A percentile compares a stretch with the other conserved stretches of the same genome.
Evolutionary conservation across 2,888 invertebrate species (phyloP).

Genomic region (Hartigia nigra): DNA sequence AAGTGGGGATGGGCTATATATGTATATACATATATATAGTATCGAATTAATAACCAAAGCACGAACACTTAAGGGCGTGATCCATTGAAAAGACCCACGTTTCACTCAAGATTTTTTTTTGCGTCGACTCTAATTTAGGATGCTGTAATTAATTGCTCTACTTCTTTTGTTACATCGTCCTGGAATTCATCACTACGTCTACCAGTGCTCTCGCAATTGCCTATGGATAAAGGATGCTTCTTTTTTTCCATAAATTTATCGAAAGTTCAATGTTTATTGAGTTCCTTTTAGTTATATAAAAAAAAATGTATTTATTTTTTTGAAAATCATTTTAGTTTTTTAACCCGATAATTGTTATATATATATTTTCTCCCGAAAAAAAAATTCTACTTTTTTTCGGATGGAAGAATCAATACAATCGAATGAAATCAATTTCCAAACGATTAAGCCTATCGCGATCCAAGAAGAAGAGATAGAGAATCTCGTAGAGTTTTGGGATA

Average conservation of each 20-base stretch:
- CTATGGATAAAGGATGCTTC: not conserved
- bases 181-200: not conserved
- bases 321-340: too few species aligned
- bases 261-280: not conserved
- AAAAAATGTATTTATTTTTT: too few species aligned
- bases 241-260: not conserved
- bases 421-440: not conserved
- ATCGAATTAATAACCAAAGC: not conserved
- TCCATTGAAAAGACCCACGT: not conserved
- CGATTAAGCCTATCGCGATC: not conserved
- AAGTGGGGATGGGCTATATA: too few species aligned
- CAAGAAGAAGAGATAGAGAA: not conserved
- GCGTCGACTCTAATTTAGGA: not conserved
- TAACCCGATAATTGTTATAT: too few species aligned
- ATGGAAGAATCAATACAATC: not conserved
- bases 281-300: too few species aligned
- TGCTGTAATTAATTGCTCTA: not conserved
- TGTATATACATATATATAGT: not conserved
- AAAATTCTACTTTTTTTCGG: not conserved
- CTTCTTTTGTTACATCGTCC: not conserved
- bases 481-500: not conserved
- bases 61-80: not conserved
- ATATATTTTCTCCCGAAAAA: not conserved
- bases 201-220: not conserved
- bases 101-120: not conserved